These are phyloP conservation scores for Procambarus clarkii DNA, from an alignment of 1,140 invertebrate genomes.

Conservation along the genomic window DNA sequence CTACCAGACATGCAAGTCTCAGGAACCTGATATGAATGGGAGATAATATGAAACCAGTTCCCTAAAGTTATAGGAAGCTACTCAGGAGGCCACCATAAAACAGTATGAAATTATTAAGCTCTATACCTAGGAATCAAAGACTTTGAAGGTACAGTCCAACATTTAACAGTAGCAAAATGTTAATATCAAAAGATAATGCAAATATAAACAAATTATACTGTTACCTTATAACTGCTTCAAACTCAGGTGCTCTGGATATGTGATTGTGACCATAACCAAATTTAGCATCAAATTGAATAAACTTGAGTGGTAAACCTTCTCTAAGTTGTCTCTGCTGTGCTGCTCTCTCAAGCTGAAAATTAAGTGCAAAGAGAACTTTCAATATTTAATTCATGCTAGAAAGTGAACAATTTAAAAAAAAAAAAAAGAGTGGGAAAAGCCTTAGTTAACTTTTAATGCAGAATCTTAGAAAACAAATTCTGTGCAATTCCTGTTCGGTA, in stretches of 20 bases:
- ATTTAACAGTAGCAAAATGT: no score
- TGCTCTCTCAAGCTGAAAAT: slow-evolving; percentile 14
- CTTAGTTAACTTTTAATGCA: background rate
- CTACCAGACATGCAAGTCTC: no score
- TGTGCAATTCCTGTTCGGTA: background rate
- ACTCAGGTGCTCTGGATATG: slow-evolving; percentile 23
- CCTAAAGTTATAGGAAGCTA: no score
- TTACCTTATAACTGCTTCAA: slow-evolving; percentile 25
- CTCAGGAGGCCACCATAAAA: no score
- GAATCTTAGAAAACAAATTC: background rate
- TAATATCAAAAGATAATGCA: no score
- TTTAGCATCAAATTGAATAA: slow-evolving; percentile 5
- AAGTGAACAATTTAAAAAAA: background rate
- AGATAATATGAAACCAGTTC: no score
- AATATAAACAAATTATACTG: no score
- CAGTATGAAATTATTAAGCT: no score
- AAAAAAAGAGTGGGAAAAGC: background rate
- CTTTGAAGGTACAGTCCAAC: no score
- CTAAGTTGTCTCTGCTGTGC: background rate
- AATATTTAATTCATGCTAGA: background rate
- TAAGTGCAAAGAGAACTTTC: background rate
- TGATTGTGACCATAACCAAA: slow-evolving; percentile 26
- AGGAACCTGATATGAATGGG: no score
- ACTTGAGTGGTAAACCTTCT: slow-evolving; percentile 20
- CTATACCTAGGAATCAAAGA: no score